Conservation (phyloP, 1,140 invertebrate species). For the Potamilus streckersoni region DNA sequence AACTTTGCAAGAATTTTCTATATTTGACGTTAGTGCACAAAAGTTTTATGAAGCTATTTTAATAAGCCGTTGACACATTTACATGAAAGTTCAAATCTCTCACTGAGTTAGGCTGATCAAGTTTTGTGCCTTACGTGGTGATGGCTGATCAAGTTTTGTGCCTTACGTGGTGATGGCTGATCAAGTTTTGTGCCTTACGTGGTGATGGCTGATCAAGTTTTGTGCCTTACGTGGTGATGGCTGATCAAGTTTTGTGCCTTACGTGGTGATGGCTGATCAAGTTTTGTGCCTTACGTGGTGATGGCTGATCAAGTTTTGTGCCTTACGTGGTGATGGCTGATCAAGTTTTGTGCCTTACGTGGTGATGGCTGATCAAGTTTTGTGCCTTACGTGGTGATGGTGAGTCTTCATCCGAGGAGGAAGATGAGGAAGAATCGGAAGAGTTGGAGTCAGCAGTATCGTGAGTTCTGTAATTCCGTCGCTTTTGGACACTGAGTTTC, state of each 20-base stretch:
- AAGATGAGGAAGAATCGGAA: constrained; percentile 14
- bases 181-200: background rate
- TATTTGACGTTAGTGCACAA: no score
- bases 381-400: constrained; percentile 3
- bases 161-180: constrained; percentile 6
- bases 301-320: background rate
- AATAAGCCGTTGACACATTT: no score
- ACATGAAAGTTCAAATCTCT: no score
- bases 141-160: background rate
- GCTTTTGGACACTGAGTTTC: constrained; percentile 14
- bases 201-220: constrained; percentile 5
- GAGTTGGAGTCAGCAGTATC: constrained; percentile 14
- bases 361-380: background rate
- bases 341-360: background rate
- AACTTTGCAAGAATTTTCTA: no score
- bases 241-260: background rate
- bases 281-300: constrained; percentile 1
- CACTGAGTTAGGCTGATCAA: no score
- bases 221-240: constrained; percentile 3
- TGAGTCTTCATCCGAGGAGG: constrained; percentile 11
- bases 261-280: constrained; percentile 6
- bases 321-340: constrained; percentile 6
- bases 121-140: background rate
- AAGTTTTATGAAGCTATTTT: no score
- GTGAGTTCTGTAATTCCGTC: constrained; percentile 19